Evolutionary conservation across 1,140 invertebrate genomes (phyloP).

Genomic region (Latrodectus geometricus): DNA sequence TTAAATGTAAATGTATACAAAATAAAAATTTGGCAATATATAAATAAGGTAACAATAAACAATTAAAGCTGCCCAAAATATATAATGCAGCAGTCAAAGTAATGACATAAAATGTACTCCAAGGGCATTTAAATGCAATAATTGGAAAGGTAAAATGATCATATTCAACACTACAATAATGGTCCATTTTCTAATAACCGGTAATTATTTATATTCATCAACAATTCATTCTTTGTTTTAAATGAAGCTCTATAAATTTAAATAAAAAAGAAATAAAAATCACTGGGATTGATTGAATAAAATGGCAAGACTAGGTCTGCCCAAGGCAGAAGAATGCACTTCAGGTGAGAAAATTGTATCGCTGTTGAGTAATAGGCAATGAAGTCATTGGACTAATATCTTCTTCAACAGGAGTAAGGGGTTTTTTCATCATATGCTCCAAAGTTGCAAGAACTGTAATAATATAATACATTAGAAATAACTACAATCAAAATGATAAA

Average conservation of each 20-base stretch:
- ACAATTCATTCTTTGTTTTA: too few species aligned
- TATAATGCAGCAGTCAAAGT: too few species aligned
- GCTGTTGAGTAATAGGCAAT: conserved; percentile 84
- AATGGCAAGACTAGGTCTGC: conserved; percentile 34
- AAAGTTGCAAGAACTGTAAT: conserved; percentile 79
- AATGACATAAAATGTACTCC: too few species aligned
- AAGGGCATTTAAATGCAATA: too few species aligned
- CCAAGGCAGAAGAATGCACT: conserved; percentile 16
- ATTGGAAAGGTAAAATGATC: too few species aligned
- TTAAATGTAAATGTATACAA: too few species aligned
- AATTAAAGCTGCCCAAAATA: not conserved
- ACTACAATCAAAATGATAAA: conserved; percentile 25
- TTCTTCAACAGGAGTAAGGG: conserved; percentile 71
- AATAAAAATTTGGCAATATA: not conserved
- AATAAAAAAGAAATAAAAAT: conserved; percentile 21
- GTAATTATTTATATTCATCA: too few species aligned
- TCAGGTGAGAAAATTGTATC: conserved; percentile 84
- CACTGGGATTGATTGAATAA: conserved; percentile 17
- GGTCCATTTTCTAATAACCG: too few species aligned
- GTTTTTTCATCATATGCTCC: conserved; percentile 69
- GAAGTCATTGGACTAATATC: conserved; percentile 77
- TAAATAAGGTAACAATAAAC: not conserved
- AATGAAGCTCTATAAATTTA: not conserved
- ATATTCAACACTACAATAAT: too few species aligned
- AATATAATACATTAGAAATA: conserved; percentile 32